Evolutionary conservation across 2,888 invertebrate species (phyloP).

Genomic region (Rhimphoctona megacephalus): DNA sequence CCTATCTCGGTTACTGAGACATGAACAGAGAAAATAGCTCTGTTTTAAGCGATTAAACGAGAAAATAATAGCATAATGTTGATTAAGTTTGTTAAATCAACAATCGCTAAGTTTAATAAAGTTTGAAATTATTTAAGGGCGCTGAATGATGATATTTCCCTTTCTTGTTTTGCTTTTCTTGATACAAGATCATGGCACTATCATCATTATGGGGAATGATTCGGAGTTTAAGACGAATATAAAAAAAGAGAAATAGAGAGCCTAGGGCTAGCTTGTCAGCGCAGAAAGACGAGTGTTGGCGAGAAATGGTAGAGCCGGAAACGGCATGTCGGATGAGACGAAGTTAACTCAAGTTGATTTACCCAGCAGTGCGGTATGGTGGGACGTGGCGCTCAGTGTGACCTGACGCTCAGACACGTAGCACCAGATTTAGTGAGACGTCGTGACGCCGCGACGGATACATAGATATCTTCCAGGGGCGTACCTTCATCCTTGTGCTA

Average conservation of each 20-base stretch:
- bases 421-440: slow-evolving; percentile 84
- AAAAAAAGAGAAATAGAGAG: slow-evolving; percentile 49
- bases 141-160: background rate
- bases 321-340: slow-evolving; percentile 82
- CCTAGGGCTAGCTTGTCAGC: slow-evolving; percentile 75
- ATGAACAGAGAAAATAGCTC: too few relatives aligned
- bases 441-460: slow-evolving; percentile 83
- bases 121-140: background rate
- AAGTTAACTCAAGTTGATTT: slow-evolving; percentile 84
- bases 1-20: too few relatives aligned
- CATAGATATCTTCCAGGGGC: slow-evolving; percentile 83
- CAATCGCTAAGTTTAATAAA: background rate
- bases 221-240: background rate
- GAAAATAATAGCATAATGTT: too few relatives aligned
- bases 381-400: slow-evolving; percentile 64
- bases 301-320: slow-evolving; percentile 76
- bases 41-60: too few relatives aligned
- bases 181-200: background rate
- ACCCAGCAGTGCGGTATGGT: slow-evolving; percentile 75
- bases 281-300: slow-evolving; percentile 67
- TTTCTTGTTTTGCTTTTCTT: background rate
- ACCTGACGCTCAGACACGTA: slow-evolving; percentile 81
- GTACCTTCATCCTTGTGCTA: slow-evolving; percentile 78
- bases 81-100: background rate
- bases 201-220: background rate